Conservation (phyloP, 2,797 vertebrate species). For the Setipinna tenuifilis region DNA sequence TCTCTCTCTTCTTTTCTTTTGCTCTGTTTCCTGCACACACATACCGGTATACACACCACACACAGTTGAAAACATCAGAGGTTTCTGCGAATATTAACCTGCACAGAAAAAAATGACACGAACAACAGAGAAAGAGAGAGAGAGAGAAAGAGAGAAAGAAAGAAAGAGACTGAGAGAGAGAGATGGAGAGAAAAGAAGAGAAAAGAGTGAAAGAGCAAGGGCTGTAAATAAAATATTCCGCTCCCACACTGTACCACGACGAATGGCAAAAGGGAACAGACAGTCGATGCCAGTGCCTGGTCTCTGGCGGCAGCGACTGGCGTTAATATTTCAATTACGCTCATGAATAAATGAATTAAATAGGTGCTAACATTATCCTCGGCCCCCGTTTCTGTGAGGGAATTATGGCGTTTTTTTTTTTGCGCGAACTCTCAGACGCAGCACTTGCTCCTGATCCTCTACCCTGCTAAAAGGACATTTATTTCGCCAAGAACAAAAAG, state of each 20-base stretch:
- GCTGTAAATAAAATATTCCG: conserved; percentile 68
- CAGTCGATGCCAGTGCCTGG: conserved; percentile 51
- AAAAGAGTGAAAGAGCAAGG: not conserved
- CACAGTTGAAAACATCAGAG: conserved; percentile 12
- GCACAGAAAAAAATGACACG: not conserved
- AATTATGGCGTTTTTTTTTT: conserved; percentile 30
- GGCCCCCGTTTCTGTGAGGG: conserved; percentile 40
- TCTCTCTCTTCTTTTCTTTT: not conserved
- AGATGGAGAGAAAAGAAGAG: not conserved
- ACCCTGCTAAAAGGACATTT: not conserved
- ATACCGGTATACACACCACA: not conserved
- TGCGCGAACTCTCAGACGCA: not conserved
- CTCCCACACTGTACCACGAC: conserved; percentile 39
- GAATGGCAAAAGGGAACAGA: conserved; percentile 47
- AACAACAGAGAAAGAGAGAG: not conserved
- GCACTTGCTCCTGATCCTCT: too few species aligned
- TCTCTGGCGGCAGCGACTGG: conserved; percentile 61
- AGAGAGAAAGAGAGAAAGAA: not conserved
- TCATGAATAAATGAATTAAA: conserved; percentile 74
- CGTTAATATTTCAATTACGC: conserved; percentile 78
- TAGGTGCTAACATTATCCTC: conserved; percentile 62
- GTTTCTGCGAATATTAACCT: conserved; percentile 44
- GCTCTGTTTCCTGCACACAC: not conserved
- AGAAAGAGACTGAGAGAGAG: not conserved
- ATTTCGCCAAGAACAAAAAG: too few species aligned